These are phyloP conservation scores for Teinopalpus imperialis DNA, from an alignment of 2,888 invertebrate genomes.

Conservation along the genomic window DNA sequence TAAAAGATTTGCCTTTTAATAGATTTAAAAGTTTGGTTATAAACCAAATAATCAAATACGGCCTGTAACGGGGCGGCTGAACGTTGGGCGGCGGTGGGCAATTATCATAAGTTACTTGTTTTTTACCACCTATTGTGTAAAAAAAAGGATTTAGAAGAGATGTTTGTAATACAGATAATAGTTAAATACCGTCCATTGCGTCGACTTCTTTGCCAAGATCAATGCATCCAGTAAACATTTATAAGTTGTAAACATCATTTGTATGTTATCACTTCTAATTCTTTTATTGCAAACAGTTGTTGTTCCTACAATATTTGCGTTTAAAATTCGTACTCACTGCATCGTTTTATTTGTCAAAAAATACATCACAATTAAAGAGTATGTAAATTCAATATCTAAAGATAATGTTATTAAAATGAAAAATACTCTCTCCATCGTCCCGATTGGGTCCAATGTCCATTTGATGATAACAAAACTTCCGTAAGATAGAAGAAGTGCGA, in stretches of 20 bases:
- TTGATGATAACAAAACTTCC: background rate
- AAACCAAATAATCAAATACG: no score
- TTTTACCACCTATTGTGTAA: no score
- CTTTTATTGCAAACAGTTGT: no score
- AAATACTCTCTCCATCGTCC: background rate
- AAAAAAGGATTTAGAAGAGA: no score
- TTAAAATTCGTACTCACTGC: constrained; percentile 1
- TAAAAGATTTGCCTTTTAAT: no score
- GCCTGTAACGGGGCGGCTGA: no score
- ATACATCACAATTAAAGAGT: background rate
- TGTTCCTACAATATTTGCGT: no score
- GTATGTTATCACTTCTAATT: no score
- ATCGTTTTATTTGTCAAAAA: background rate
- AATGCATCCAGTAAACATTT: background rate
- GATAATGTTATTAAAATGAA: background rate
- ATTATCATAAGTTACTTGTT: no score
- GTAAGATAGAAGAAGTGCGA: background rate
- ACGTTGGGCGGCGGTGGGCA: no score
- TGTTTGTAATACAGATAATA: no score
- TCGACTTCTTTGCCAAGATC: background rate
- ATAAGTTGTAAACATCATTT: background rate
- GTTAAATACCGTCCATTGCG: constrained; percentile 13
- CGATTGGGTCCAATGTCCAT: background rate
- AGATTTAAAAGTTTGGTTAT: no score
- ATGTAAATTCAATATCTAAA: background rate